Percentiles rank a stretch among this genome's conserved stretches.
phyloP scores from a whole-genome alignment of 92 coral and sea anemone species.

The Blastomussa wellsi region DNA sequence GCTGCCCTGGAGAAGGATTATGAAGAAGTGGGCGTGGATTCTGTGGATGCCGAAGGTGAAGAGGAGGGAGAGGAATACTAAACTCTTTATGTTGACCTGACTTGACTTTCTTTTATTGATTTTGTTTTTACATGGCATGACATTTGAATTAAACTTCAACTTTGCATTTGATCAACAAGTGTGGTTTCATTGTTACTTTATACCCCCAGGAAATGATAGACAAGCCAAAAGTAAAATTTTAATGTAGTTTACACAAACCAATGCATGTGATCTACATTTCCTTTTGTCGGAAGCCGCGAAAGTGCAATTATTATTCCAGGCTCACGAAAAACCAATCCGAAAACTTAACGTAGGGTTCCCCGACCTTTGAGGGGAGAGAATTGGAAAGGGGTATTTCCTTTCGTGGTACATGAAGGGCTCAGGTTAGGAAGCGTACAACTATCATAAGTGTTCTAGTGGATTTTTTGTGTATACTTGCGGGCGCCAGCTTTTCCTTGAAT shows the following conservation, averaged over 20 bases:
- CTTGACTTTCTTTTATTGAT: conserved; percentile 27
- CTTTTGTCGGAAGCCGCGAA: no score
- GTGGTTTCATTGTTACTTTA: not conserved
- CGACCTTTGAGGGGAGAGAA: no score
- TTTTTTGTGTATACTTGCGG: no score
- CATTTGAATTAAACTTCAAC: conserved; percentile 27
- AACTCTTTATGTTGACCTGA: conserved; percentile 17
- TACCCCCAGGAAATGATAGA: not conserved
- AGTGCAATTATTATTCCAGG: no score
- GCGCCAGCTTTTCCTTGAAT: no score
- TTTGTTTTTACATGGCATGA: conserved; percentile 36
- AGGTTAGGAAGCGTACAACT: no score
- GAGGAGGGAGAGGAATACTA: conserved; percentile 55
- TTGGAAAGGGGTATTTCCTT: no score
- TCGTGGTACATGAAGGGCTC: no score
- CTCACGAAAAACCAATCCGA: no score
- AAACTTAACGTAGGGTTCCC: not conserved
- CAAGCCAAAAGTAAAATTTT: no score
- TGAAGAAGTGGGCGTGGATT: conserved; percentile 59
- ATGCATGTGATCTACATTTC: not conserved
- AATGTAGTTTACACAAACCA: no score
- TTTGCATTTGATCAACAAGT: not conserved
- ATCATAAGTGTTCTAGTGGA: no score
- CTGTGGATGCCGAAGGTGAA: conserved; percentile 54
- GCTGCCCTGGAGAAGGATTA: conserved; percentile 56